Conservation (phyloP, 2,113 vertebrate species). For the Gobio gobio region DNA sequence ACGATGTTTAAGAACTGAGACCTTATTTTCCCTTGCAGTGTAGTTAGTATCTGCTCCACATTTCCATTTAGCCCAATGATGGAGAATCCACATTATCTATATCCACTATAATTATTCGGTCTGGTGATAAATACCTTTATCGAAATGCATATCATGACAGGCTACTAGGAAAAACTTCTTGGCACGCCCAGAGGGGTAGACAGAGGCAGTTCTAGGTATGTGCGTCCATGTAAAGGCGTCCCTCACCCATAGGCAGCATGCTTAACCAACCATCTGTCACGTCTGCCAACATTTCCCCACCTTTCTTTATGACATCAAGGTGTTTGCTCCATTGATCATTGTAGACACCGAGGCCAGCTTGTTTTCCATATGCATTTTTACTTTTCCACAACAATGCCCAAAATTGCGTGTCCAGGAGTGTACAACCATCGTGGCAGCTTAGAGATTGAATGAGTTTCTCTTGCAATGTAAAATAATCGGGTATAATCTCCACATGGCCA, state of each 20-base stretch:
- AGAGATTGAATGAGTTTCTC: conserved; percentile 6
- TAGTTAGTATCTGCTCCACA: background rate
- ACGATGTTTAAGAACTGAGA: conserved; percentile 17
- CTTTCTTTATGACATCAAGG: conserved; percentile 39
- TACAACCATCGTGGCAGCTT: conserved; percentile 8
- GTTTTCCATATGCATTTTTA: conserved; percentile 29
- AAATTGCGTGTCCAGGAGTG: background rate
- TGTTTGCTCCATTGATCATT: conserved; percentile 33
- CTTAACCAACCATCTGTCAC: conserved; percentile 50
- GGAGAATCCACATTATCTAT: background rate
- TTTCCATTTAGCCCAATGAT: conserved; percentile 23
- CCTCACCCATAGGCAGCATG: background rate
- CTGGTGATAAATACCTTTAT: conserved; percentile 19
- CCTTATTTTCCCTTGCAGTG: background rate
- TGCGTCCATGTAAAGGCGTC: background rate
- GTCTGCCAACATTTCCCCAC: conserved; percentile 31
- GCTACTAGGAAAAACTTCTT: conserved; percentile 16
- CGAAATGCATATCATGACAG: conserved; percentile 20
- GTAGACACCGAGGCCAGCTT: background rate
- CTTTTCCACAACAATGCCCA: background rate
- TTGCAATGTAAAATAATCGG: background rate
- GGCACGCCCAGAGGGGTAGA: conserved; percentile 12
- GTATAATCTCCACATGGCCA: background rate
- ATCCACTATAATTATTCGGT: background rate
- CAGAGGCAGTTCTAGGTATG: conserved; percentile 12